Percentiles rank a stretch among this genome's conserved stretches.
Conservation (phyloP, 2,888 invertebrate genomes). For the Sarcophaga variegata region DNA sequence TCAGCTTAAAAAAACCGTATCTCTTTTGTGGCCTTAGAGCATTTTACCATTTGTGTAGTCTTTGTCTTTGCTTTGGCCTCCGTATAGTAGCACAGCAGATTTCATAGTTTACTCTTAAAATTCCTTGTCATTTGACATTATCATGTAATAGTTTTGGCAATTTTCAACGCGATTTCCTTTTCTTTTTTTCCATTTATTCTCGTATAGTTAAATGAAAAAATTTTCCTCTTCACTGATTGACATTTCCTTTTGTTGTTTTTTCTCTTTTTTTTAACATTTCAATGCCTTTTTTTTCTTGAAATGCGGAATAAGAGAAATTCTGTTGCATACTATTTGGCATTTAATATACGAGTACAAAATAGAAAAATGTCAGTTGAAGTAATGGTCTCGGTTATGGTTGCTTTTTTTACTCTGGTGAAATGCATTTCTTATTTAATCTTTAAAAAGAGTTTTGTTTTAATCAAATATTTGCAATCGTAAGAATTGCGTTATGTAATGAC, state of each 20-base stretch:
- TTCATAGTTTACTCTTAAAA: background rate
- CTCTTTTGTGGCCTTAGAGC: conserved; percentile 47
- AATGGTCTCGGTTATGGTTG: conserved; percentile 49
- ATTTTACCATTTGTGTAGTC: conserved; percentile 10
- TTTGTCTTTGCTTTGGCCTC: conserved; percentile 25
- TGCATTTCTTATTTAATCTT: conserved; percentile 31
- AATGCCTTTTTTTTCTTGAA: conserved; percentile 17
- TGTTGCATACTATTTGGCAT: conserved; percentile 42
- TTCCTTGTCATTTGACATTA: conserved; percentile 55
- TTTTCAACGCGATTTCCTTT: conserved; percentile 58
- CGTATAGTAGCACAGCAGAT: background rate
- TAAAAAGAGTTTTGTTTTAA: conserved; percentile 25
- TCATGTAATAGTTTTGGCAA: conserved; percentile 63
- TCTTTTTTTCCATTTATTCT: conserved; percentile 28
- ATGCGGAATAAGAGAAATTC: background rate
- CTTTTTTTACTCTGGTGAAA: conserved; percentile 42
- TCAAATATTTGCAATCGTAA: conserved; percentile 12
- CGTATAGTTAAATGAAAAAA: conserved; percentile 81
- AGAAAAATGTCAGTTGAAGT: conserved; percentile 50
- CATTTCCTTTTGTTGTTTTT: conserved; percentile 71
- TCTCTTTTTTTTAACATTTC: background rate
- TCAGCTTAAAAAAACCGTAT: background rate
- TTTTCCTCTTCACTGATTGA: conserved; percentile 81
- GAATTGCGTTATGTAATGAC: background rate
- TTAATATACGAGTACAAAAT: conserved; percentile 1